phyloP scores from a whole-genome alignment of 2,797 vertebrate genomes.

The Anabas testudineus region DNA sequence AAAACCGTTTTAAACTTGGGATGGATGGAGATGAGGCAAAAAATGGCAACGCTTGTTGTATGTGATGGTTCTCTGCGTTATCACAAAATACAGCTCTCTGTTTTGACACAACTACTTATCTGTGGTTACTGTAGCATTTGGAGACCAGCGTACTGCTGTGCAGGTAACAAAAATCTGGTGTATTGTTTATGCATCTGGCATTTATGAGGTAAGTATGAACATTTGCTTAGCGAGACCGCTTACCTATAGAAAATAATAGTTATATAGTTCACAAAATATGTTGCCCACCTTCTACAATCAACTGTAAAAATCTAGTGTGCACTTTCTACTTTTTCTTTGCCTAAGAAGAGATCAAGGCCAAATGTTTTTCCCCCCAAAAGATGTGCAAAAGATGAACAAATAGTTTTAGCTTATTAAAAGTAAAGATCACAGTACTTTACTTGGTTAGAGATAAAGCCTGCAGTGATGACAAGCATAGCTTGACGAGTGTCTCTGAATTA shows the following conservation, averaged over 20 bases:
- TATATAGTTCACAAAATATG: conserved; percentile 1
- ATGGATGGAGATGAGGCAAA: conserved; percentile 37
- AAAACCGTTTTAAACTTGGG: conserved; percentile 41
- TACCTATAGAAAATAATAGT: background rate
- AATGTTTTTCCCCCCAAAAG: conserved; percentile 10
- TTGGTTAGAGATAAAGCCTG: conserved; percentile 19
- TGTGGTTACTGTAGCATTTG: conserved; percentile 49
- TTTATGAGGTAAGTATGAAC: conserved; percentile 8
- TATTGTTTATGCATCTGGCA: conserved; percentile 4
- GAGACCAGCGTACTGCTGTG: conserved; percentile 12
- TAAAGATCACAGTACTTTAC: conserved; percentile 12
- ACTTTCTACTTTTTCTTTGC: conserved; percentile 10
- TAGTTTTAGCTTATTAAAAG: background rate
- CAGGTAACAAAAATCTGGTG: conserved; percentile 27
- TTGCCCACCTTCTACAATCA: background rate
- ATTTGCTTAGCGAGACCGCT: conserved; percentile 7
- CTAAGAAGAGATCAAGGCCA: conserved; percentile 12
- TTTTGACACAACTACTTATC: conserved; percentile 63
- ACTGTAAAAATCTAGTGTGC: background rate
- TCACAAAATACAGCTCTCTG: conserved; percentile 68
- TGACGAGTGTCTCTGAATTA: conserved; percentile 31
- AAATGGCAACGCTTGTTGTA: conserved; percentile 20
- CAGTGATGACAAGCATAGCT: conserved; percentile 27
- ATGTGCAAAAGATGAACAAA: background rate
- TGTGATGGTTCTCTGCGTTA: conserved; percentile 66